Percentiles rank a stretch among this genome's conserved stretches.
Evolutionary conservation across 2,888 invertebrate genomes (phyloP).

Genomic region (Macropis europaea): DNA sequence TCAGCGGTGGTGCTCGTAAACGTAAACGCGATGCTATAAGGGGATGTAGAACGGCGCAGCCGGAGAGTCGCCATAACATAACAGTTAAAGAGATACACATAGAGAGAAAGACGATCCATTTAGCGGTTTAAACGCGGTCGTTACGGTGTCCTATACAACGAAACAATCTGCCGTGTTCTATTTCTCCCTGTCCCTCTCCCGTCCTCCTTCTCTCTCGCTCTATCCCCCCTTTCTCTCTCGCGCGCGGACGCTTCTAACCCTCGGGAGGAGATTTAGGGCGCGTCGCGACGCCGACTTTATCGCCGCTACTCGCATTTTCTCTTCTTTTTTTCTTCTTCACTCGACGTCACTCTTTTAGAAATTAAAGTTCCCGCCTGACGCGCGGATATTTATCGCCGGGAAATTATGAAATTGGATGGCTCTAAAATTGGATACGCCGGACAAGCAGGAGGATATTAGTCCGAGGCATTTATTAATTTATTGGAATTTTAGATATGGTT

Average conservation of each 20-base stretch:
- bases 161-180: slow-evolving; percentile 58
- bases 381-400: too few relatives aligned
- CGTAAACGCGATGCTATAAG: slow-evolving; percentile 80
- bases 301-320: not conserved
- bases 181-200: slow-evolving; percentile 31
- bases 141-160: slow-evolving; percentile 60
- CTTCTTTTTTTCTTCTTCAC: not conserved
- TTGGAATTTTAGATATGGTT: too few relatives aligned
- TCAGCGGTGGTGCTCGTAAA: slow-evolving; percentile 79
- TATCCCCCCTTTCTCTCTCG: too few relatives aligned
- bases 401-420: too few relatives aligned
- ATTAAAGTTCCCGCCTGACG: too few relatives aligned
- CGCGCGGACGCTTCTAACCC: too few relatives aligned
- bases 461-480: too few relatives aligned
- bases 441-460: too few relatives aligned
- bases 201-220: too few relatives aligned
- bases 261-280: slow-evolving; percentile 34
- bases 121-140: slow-evolving; percentile 63
- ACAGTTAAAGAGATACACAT: slow-evolving; percentile 73
- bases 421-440: too few relatives aligned
- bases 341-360: too few relatives aligned
- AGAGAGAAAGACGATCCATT: slow-evolving; percentile 65
- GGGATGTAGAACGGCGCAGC: slow-evolving; percentile 73
- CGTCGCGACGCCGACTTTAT: not conserved
- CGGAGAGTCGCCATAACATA: slow-evolving; percentile 75